Base-by-base conservation (phyloP, 1,140 invertebrate species). In the Diabrotica virgifera region DNA sequence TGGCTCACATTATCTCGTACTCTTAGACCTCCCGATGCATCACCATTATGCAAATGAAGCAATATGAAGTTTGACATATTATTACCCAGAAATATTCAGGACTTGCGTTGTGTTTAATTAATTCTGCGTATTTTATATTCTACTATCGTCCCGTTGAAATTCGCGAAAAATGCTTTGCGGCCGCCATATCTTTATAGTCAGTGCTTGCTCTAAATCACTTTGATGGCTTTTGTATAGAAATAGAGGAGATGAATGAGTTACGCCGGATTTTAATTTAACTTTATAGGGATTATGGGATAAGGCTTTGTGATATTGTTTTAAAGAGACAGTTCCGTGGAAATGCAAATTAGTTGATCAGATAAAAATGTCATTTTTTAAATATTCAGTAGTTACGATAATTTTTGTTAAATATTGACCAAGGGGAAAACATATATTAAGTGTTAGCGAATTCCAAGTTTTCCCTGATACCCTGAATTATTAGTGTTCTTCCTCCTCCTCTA, bases 81-180 rank as follows among this genome's bases (percentile, higher is more conserved):
- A 57, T 57, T 57, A 57, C 55, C 36, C 55, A 36, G 55, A 57
- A 57, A 7, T 57, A 57, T 57, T 57, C 35, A 57, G 36, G 55
- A 36, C 36, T 57, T 57, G 10, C 55, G 13, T 36, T 57, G 35
- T 36, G 2, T 13, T 57, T 40, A 57, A 57, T 57, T 57, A 57
- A 57, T 57, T 40, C 37, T 12, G 11, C 10, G n/a, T n/a, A 36
- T 12, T 57, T 57, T 57, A 37, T 57, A 57, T 40, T 57, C 55
- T 36, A 11, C 55, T 36, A 12, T n/a, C 24, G 55, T 37, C 37
- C 6, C 5, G 37, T 57, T 40, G 12, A 57, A 57, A 57, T 55
- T 10, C 12, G 10, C 36, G 36, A 57, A 57, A 57, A 57, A 57
- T 57, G 36, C 37, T 57, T 36, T 57, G n/a, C 11, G 36, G 36